Conservation (phyloP, 2,113 vertebrate species). For the Ammodytes marinus region DNA sequence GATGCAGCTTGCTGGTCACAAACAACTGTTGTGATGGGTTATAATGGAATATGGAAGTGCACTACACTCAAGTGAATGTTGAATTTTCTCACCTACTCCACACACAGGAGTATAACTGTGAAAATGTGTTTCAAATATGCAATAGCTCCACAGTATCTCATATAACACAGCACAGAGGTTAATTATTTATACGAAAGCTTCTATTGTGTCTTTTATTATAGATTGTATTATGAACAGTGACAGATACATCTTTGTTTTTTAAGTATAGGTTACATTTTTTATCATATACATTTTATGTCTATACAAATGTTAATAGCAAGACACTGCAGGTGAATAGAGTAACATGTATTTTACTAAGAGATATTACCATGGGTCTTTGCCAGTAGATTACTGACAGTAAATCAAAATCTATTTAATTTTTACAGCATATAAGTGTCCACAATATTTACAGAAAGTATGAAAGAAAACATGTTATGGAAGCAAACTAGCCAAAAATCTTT, state of each 20-base stretch:
- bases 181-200: neutral
- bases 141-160: neutral
- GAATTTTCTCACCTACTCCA: neutral
- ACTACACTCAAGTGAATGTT: neutral
- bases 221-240: neutral
- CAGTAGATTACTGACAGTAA: no score
- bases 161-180: neutral
- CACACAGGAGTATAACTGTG: neutral
- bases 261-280: neutral
- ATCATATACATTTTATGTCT: no score
- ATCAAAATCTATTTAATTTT: no score
- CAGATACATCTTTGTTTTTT: neutral
- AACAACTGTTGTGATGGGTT: no score
- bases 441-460: no score
- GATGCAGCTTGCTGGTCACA: neutral
- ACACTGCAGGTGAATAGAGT: no score
- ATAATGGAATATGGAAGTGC: neutral
- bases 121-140: neutral
- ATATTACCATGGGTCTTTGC: no score
- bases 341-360: no score
- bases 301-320: no score
- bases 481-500: no score
- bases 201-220: neutral
- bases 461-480: no score
- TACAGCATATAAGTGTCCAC: no score